A percentile compares a stretch with the other conserved stretches of the same genome.
phyloP scores from a whole-genome alignment of 2,888 invertebrate species.

The Cataglyphis livida region DNA sequence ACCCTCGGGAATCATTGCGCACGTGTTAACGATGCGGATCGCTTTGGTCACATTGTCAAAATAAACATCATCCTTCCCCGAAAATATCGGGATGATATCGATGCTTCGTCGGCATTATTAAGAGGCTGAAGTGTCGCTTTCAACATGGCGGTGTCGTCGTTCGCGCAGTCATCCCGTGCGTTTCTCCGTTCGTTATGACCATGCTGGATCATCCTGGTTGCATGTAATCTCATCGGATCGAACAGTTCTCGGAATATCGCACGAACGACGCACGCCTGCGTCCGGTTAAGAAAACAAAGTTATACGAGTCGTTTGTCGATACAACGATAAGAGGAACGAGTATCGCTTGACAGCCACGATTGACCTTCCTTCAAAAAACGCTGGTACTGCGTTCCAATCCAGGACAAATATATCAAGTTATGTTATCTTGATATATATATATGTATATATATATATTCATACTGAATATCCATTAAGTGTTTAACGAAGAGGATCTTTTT shows the following conservation, averaged over 20 bases:
- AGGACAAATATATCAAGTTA: neutral
- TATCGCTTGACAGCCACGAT: slow-evolving; percentile 5
- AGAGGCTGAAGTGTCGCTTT: slow-evolving; percentile 39
- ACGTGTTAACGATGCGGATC: neutral
- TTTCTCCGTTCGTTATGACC: slow-evolving; percentile 28
- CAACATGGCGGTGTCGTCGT: slow-evolving; percentile 45
- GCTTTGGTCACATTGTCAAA: neutral
- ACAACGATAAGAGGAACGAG: neutral
- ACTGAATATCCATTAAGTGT: no score
- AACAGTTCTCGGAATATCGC: neutral
- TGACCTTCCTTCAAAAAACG: neutral
- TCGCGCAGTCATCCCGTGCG: slow-evolving; percentile 4
- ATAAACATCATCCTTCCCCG: neutral
- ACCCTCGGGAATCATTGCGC: neutral
- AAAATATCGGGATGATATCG: neutral
- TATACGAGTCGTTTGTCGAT: neutral
- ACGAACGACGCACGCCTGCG: neutral
- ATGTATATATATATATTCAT: neutral
- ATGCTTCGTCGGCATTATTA: neutral
- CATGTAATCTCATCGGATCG: neutral
- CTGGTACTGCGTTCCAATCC: neutral
- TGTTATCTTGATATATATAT: neutral
- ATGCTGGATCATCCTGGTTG: neutral
- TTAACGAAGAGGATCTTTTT: neutral
- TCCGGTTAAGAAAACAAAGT: neutral